Base-by-base conservation (phyloP, 2,113 vertebrate species). In the Camelus bactrianus region DNA sequence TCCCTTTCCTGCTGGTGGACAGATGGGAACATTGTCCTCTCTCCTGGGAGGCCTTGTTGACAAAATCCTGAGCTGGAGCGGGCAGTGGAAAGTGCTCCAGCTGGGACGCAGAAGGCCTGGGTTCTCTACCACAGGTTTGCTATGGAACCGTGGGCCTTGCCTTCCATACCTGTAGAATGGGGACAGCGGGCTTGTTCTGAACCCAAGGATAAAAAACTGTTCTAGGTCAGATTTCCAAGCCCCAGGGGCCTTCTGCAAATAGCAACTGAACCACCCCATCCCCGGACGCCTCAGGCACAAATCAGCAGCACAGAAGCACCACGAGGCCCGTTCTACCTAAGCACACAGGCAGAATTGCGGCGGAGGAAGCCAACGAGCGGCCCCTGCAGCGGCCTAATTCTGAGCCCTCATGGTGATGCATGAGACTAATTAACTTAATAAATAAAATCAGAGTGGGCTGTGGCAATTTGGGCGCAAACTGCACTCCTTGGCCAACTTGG, bases 171-270 rank as follows among this genome's bases (percentile, higher is more conserved):
- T 93, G 30, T 65, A 48, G 80, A 94, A 67, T 70, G 80, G 79
- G 46, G 70, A 5, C 38, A 19, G 52, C 54, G 77, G 64, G 35
- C 35, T 65, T 72, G 30, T 54, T 60, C 80, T 62, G 88, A 77
- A 46, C 46, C 54, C 46, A 70, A 30, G 50, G 26, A 69, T 5
- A 46, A n/a, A 69, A 50, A 80, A n/a, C 15, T 60, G 54, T 62
- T 77, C 48, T 79, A 62, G 35, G 82, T 93, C 54, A 93, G 69
- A 83, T 56, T 87, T 46, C 70, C 70, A 90, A 35, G 28, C 48
- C 91, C 70, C 58, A 73, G 52, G 26, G 62, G 24, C 22, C 52
- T 70, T 91, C 76, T 82, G 48, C 67, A 87, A 95, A 92, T 52
- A 96, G 83, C 70, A 90, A 17, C 42, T 26, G 50, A 86, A 24